Conservation (phyloP, 2,888 invertebrate genomes). For the Athrips mouffetella region DNA sequence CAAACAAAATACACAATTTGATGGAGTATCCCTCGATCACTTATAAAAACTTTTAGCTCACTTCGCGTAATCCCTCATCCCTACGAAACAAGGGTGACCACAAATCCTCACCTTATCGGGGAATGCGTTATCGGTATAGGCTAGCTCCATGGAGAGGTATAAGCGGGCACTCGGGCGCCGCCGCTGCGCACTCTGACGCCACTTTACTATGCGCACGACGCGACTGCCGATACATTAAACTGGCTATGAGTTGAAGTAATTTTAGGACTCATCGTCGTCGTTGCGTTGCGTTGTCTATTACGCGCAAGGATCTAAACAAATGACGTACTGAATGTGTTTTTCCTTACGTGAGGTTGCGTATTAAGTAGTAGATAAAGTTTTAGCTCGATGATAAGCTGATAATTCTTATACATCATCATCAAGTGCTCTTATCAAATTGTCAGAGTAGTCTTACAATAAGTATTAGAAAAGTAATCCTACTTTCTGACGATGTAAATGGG, state of each 20-base stretch:
- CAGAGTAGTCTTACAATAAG: too few relatives aligned
- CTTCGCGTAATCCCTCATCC: background rate
- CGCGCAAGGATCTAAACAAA: background rate
- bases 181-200: background rate
- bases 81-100: background rate
- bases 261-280: background rate
- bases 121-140: background rate
- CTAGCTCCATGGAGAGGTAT: background rate
- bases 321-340: too few relatives aligned
- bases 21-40: too few relatives aligned
- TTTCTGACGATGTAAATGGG: too few relatives aligned
- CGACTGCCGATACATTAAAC: background rate
- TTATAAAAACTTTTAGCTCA: too few relatives aligned
- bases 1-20: too few relatives aligned
- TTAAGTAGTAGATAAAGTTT: too few relatives aligned
- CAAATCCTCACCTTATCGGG: constrained; percentile 5
- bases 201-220: background rate
- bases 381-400: too few relatives aligned
- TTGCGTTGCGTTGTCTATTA: background rate
- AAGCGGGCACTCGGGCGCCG: background rate
- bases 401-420: too few relatives aligned
- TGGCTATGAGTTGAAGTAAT: background rate
- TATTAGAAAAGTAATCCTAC: too few relatives aligned
- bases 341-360: too few relatives aligned
- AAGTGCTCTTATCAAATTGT: too few relatives aligned